Base-by-base conservation (phyloP, 1,140 invertebrate genomes). In the Lucilia cuprina region DNA sequence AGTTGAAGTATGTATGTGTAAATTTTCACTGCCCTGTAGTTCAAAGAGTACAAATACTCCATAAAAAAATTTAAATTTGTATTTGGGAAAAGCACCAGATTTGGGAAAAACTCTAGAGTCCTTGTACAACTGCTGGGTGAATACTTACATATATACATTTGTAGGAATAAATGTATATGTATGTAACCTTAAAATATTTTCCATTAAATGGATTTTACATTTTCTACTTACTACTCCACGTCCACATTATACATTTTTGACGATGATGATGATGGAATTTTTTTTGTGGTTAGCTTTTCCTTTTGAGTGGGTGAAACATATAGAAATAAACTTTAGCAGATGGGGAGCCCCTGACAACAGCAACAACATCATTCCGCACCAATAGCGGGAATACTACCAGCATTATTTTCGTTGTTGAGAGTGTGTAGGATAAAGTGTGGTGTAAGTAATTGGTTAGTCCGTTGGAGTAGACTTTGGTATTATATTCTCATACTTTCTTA, bases 211-310 rank as follows among this genome's bases (percentile, higher is more conserved):
- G 65, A 70, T 70, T 70, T 21, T 70, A 19, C n/a, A 25, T 21
- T 17, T 60, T 60, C n/a, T n/a, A 60, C 55, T 60, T 12, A 14
- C 13, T 17, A 60, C 55, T 60, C 13, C 13, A 30, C 55, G 2
- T 2, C 14, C 5, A 60, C 14, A 17, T 14, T 60, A n/a, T n/a
- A 41, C 55, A 17, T 14, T 14, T 70, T 70, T 70, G 65, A 70
- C 65, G 65, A 70, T 70, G 65, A 70, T 70, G 65, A 70, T 70
- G 65, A 70, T 70, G 65, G 25, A 70, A 70, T 19, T 70, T 70
- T 70, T 19, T 70, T 41, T 19, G 2, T 70, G 65, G 65, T 19
- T 70, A 70, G 12, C 10, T 25, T 70, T 70, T 70, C 65, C 19
- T n/a, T 70, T 70, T 70, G 65, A 21, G 19, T 70, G 65, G 65